Base-by-base conservation (phyloP, 2,797 vertebrate genomes). In the Xerus rutilus region DNA sequence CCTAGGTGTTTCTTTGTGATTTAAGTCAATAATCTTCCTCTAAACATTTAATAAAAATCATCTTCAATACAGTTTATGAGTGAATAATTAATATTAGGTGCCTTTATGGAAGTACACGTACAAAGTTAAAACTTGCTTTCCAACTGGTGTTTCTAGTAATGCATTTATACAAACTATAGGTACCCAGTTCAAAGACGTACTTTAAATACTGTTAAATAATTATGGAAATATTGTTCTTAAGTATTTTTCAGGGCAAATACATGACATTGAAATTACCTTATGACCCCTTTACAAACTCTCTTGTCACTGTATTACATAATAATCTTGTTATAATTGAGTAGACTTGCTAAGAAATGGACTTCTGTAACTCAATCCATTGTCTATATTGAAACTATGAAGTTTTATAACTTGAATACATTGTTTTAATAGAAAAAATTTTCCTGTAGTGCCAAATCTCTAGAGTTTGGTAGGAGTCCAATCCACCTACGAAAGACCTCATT, bases 221-320 rank as follows among this genome's bases (percentile, higher is more conserved):
- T 93, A 70, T 21, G 69, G 21, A 67, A 83, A 6, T 23, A 85
- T 32, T 79, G 5, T 81, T 91, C 70, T 74, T n/a, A 54, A 81
- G 15, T n/a, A 45, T n/a, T 81, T 89, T 78, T 82, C 32, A 83
- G 57, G 18, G 23, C 15, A 93, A 49, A 47, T 49, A 69, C 32
- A 88, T 84, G 65, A 39, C 62, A 95, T 95, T 96, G 95, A 57
- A 62, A 57, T 76, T 93, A 87, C 28, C 72, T 69, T 43, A 32
- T 92, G 35, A 77, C 30, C 23, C 21, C 18, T 88, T 89, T 65
- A 87, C 25, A 89, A 86, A 77, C 9, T 47, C 64, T 89, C 13
- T 13, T 76, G 52, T 9, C 43, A 86, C 0, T 5, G 73, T 78
- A 85, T 81, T 76, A 18, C 39, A 92, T 73, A 67, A 62, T 59